These are phyloP conservation scores for Agrenia bidenticulata DNA, from an alignment of 2,888 invertebrate species.

Conservation along the genomic window DNA sequence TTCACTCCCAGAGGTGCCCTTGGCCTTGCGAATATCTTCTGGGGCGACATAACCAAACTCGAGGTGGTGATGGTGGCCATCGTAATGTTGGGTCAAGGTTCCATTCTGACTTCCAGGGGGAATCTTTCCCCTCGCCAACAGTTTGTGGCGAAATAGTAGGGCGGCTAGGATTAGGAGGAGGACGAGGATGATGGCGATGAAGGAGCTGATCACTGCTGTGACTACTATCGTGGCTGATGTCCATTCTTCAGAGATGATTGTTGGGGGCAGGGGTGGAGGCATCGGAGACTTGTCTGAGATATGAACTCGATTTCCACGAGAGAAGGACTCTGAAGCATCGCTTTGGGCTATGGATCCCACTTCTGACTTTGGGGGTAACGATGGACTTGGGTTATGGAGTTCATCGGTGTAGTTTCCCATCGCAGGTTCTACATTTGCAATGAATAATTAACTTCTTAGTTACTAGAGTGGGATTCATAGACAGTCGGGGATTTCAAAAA, in stretches of 20 bases:
- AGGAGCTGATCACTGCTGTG: slow-evolving; percentile 52
- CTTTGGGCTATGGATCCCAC: slow-evolving; percentile 31
- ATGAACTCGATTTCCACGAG: slow-evolving; percentile 3
- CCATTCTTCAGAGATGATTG: slow-evolving; percentile 43
- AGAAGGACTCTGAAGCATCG: slow-evolving; percentile 30
- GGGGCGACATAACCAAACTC: slow-evolving; percentile 52
- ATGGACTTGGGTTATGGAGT: slow-evolving; percentile 21
- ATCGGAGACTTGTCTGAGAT: background rate
- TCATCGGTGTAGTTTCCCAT: slow-evolving; percentile 45
- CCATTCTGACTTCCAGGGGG: slow-evolving; percentile 48
- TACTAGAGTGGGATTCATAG: no score
- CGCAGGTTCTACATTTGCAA: slow-evolving; percentile 32
- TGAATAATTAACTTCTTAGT: no score
- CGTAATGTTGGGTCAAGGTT: slow-evolving; percentile 36
- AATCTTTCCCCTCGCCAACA: slow-evolving; percentile 41
- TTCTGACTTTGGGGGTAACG: background rate
- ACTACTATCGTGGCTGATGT: slow-evolving; percentile 51
- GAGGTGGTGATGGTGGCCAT: slow-evolving; percentile 40
- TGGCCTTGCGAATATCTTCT: slow-evolving; percentile 50
- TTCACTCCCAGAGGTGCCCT: slow-evolving; percentile 41
- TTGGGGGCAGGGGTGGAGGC: background rate
- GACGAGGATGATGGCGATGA: slow-evolving; percentile 52
- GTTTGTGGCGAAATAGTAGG: slow-evolving; percentile 51
- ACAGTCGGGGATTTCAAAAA: no score
- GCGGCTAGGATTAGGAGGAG: slow-evolving; percentile 51